Evolutionary conservation across 2,797 vertebrate genomes (phyloP), one percentile per base, ranked within the genome.

Genomic region (Danio aesculapii): DNA sequence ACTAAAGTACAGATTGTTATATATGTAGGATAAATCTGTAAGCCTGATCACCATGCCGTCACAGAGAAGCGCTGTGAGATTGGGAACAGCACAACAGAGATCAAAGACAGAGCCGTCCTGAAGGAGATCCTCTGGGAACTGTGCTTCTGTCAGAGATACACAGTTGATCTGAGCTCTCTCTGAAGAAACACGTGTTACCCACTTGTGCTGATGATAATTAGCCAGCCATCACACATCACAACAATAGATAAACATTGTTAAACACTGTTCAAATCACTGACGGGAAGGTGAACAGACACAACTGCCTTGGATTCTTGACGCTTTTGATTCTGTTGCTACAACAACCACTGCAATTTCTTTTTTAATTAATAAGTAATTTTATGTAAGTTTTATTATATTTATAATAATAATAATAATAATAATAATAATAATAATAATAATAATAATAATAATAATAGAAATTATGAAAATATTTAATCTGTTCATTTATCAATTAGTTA

Each of bases 171-270:
- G 55, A 68, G 21, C 10, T 1, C 19, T 46, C 21, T 69, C 64
- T 50, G 39, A 21, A 69, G 49, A 75, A 30, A 30, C 73, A 75
- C 8, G 5, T 39, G 14, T 21, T 39, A 19, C 64, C 17, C 76
- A 61, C 47, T 61, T 59, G 55, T 78, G 64, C 16, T 50, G 55
- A 8, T 69, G 53, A 30, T 50, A 68, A 78, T 69, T 43, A 69
- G 16, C 53, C 66, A 69, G 55, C 8, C 76, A 69, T 43, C 5
- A 14, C 46, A 41, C 55, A 43, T 59, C 76, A 59, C 49, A 69
- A 78, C 76, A 69, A 50, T 8, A 50, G 53, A 69, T 17, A 8
- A 68, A 44, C 52, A 39, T 5, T 49, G 21, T 39, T 67, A 17
- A 58, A 69, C n/a, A 78, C n/a, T 4, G 13, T 41, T 59, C 16